Conservation (phyloP, 2,113 vertebrate genomes). For the Osmerus mordax region DNA sequence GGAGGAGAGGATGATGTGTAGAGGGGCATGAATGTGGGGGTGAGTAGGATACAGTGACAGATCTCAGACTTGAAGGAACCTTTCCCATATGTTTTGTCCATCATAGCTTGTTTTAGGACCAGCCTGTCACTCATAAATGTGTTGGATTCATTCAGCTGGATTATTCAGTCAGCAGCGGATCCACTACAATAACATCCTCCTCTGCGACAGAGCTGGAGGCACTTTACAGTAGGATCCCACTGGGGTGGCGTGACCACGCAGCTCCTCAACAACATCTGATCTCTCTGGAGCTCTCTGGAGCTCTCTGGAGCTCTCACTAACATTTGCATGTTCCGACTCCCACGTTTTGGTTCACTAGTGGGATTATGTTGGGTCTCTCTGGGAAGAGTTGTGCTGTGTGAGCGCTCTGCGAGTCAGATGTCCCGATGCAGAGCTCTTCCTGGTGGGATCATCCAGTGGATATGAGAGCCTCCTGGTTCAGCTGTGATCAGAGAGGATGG, state of each 20-base stretch:
- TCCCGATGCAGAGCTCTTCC: not conserved
- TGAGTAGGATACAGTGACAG: not conserved
- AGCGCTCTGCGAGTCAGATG: not conserved
- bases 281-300: not conserved
- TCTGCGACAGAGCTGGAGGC: not conserved
- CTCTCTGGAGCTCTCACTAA: not conserved
- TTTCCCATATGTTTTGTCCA: constrained; percentile 52
- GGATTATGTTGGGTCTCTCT: not conserved
- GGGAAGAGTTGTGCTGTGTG: not conserved
- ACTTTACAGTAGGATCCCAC: not conserved
- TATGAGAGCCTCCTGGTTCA: not conserved
- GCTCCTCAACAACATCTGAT: not conserved
- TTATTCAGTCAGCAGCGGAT: constrained; percentile 9
- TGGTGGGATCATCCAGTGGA: not conserved
- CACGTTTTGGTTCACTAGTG: not conserved
- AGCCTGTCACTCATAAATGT: constrained; percentile 34
- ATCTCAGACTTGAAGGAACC: constrained; percentile 20
- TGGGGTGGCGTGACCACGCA: not conserved
- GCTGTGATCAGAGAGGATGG: too few species aligned
- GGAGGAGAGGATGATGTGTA: not conserved
- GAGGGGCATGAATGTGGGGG: not conserved
- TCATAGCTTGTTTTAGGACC: constrained; percentile 25
- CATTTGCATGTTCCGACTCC: not conserved
- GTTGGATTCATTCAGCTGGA: constrained; percentile 22
- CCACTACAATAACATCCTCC: constrained; percentile 15